Percentiles rank a stretch among this genome's conserved stretches.
phyloP scores from a whole-genome alignment of 2,113 vertebrate genomes.

The Vombatus ursinus region DNA sequence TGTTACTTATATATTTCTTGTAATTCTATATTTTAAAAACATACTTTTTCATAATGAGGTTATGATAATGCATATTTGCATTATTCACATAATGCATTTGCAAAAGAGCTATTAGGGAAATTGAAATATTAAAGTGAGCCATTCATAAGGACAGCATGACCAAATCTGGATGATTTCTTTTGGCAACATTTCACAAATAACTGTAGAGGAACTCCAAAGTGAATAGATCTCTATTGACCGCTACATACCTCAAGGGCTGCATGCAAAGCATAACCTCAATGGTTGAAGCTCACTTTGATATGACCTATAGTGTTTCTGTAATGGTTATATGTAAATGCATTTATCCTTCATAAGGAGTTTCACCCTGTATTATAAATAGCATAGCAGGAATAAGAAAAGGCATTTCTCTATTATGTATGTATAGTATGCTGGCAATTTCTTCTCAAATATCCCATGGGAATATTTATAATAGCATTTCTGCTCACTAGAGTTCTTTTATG shows the following conservation, averaged over 20 bases:
- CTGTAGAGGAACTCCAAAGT: conserved; percentile 34
- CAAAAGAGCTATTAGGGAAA: conserved; percentile 1
- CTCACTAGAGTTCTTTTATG: background rate
- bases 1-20: background rate
- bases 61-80: background rate
- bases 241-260: conserved; percentile 13
- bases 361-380: background rate
- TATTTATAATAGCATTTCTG: background rate
- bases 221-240: conserved; percentile 34
- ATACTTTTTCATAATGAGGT: background rate
- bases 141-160: conserved; percentile 45
- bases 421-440: background rate
- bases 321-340: conserved; percentile 32
- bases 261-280: conserved; percentile 16
- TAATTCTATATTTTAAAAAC: background rate
- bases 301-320: conserved; percentile 27
- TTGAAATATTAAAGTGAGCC: conserved; percentile 42
- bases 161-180: conserved; percentile 29
- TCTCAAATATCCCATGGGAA: conserved; percentile 9
- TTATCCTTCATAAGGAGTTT: background rate
- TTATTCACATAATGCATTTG: background rate
- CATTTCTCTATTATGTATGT: conserved; percentile 23
- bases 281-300: conserved; percentile 9
- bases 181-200: conserved; percentile 34
- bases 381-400: background rate